Conservation (phyloP, 1,140 invertebrate genomes). For the Diabrotica undecimpunctata region DNA sequence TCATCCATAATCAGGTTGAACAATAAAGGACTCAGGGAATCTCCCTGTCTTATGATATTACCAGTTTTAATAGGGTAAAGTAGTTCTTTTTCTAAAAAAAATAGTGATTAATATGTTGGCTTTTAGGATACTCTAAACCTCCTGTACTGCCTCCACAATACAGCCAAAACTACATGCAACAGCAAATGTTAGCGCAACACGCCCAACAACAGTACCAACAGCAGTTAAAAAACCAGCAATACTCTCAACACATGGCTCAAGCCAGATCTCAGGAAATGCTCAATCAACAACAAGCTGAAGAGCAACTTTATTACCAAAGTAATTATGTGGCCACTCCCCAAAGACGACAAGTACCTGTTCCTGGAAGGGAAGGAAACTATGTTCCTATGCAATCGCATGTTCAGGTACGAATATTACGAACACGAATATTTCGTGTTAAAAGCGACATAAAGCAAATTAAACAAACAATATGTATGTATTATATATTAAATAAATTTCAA, state of each 20-base stretch:
- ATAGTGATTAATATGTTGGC: too few relatives aligned
- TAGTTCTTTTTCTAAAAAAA: too few relatives aligned
- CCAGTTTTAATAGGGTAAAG: too few relatives aligned
- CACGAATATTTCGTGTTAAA: too few relatives aligned
- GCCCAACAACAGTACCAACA: conserved; percentile 47
- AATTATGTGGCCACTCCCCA: conserved; percentile 5
- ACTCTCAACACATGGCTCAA: conserved; percentile 47
- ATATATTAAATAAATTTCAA: too few relatives aligned
- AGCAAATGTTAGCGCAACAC: conserved; percentile 51
- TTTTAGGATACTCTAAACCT: conserved; percentile 44
- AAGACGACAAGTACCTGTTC: conserved; percentile 15
- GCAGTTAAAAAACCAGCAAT: conserved; percentile 42
- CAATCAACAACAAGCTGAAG: conserved; percentile 47
- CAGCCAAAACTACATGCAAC: conserved; percentile 59
- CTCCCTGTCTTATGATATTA: too few relatives aligned
- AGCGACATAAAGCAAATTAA: too few relatives aligned
- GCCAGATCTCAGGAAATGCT: conserved; percentile 56
- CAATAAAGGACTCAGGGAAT: too few relatives aligned
- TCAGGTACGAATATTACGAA: not conserved
- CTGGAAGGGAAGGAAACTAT: conserved; percentile 12
- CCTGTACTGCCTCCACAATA: conserved; percentile 49
- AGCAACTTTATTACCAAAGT: conserved; percentile 44
- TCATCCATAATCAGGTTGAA: too few relatives aligned
- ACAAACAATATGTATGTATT: too few relatives aligned
- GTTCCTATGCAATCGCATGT: conserved; percentile 4